phyloP scores from a whole-genome alignment of 2,113 vertebrate species.

The Motacilla alba region DNA sequence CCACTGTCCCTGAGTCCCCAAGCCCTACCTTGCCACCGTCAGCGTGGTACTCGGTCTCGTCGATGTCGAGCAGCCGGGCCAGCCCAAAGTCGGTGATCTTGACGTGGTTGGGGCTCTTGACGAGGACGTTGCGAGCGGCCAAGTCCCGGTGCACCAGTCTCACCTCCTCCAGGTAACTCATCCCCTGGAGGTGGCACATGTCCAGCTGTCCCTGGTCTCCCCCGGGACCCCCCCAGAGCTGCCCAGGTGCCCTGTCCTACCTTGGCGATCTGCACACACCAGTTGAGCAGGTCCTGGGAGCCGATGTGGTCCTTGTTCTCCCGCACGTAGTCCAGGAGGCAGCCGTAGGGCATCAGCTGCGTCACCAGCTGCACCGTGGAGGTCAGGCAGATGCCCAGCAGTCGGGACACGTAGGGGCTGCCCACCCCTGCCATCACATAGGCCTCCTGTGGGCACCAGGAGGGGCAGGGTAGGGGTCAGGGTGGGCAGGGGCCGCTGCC shows the following conservation, averaged over 20 bases:
- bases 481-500: accelerated
- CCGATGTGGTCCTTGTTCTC: constrained; percentile 92
- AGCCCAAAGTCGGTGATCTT: constrained; percentile 97
- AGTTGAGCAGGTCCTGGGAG: constrained; percentile 94
- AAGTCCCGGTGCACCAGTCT: constrained; percentile 94
- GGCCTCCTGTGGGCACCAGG: constrained; percentile 79
- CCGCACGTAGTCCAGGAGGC: constrained; percentile 91
- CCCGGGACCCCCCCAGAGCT: background rate
- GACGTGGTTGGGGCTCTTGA: constrained; percentile 94
- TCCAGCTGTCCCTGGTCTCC: background rate
- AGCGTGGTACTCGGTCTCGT: constrained; percentile 94
- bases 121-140: constrained; percentile 92
- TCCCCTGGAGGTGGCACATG: constrained; percentile 74
- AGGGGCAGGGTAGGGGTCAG: background rate
- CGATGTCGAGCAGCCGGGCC: constrained; percentile 91
- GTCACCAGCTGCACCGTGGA: constrained; percentile 98
- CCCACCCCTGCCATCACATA: constrained; percentile 97
- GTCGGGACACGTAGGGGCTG: constrained; percentile 90
- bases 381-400: constrained; percentile 95
- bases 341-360: constrained; percentile 98
- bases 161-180: constrained; percentile 95
- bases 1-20: accelerated
- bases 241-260: constrained; percentile 41
- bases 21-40: constrained; percentile 90
- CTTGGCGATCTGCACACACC: constrained; percentile 99